phyloP scores from a whole-genome alignment of 30 jellyfish, hydroid and myxozoan species.

The Turritopsis rubra region DNA sequence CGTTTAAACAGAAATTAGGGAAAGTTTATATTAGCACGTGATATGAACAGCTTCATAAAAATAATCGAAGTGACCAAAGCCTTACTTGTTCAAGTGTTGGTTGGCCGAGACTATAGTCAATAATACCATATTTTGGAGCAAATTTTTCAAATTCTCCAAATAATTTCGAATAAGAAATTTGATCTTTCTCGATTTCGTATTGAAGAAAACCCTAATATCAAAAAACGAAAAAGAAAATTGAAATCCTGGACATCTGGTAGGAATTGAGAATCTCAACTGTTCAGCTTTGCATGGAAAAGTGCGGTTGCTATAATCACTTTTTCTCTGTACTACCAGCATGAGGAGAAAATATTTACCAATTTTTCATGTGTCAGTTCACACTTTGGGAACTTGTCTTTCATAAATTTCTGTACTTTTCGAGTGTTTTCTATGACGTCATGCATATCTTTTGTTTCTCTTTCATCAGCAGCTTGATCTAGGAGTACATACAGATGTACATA shows the following conservation, averaged over 20 bases:
- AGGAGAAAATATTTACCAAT: neutral
- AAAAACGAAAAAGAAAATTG: neutral
- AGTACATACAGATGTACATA: too few species aligned
- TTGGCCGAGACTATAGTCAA: constrained; percentile 92
- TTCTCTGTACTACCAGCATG: too few species aligned
- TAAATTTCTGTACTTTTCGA: neutral
- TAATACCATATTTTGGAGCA: constrained; percentile 51
- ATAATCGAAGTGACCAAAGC: neutral
- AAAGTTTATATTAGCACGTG: too few species aligned
- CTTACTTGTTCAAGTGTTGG: constrained; percentile 89
- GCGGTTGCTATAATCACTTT: too few species aligned
- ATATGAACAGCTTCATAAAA: too few species aligned
- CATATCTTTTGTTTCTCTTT: neutral
- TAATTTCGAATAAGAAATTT: constrained; percentile 72
- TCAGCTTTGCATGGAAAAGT: neutral
- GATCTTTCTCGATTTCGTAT: constrained; percentile 52
- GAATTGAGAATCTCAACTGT: too few species aligned
- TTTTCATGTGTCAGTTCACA: neutral
- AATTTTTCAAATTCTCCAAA: constrained; percentile 69
- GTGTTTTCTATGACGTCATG: neutral
- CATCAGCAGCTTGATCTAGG: too few species aligned
- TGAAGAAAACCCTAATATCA: constrained; percentile 83
- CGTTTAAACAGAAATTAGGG: too few species aligned
- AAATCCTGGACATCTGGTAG: too few species aligned
- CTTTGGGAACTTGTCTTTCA: neutral